Evolutionary conservation across 2,888 invertebrate genomes (phyloP), one percentile per base, ranked within the genome.

Genomic region (Priocnemis perturbator): DNA sequence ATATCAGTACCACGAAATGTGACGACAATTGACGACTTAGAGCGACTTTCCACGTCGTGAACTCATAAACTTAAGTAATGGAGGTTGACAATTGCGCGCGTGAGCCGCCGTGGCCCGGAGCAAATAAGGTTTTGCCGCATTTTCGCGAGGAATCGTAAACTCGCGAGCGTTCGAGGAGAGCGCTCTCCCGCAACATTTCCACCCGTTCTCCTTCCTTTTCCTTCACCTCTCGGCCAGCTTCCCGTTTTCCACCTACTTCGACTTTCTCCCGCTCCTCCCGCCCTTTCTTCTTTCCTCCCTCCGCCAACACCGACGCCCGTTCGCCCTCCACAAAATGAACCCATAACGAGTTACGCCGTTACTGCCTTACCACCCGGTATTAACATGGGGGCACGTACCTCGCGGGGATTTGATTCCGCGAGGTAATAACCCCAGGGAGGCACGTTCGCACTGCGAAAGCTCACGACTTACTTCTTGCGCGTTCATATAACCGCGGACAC

Each of bases 331-430:
- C 57, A 67, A 74, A 79, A 79, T 75, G 68, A 81, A 79, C 71
- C 70, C 61, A 63, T 77, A 77, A 81, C 73, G 79, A 82, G 76
- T 75, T 73, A 62, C 68, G 60, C 69, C 67, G 74, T 77, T 77
- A 74, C 68, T 57, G 64, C 68, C 63, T 63, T 52, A 60, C 62
- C 69, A 26, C 45, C 59, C 20, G 72, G 79, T 83, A 83, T 84
- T 83, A 85, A 81, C 81, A 81, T 76, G 77, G 73, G 37, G 67
- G 77, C 81, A 83, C 81, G 83, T 85, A 81, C 60, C 67, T 76
- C 76, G 67, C 76, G 70, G 79, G 73, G 82, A 85, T 85, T 85
- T 85, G 80, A 84, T 85, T 82, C 74, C 79, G 69, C 76, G 77
- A 69, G 79, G 81, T 81, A 85, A 84, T 84, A 85, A 85, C 78